phyloP scores from a whole-genome alignment of 2,888 invertebrate species.

The Odontocerum albicorne region DNA sequence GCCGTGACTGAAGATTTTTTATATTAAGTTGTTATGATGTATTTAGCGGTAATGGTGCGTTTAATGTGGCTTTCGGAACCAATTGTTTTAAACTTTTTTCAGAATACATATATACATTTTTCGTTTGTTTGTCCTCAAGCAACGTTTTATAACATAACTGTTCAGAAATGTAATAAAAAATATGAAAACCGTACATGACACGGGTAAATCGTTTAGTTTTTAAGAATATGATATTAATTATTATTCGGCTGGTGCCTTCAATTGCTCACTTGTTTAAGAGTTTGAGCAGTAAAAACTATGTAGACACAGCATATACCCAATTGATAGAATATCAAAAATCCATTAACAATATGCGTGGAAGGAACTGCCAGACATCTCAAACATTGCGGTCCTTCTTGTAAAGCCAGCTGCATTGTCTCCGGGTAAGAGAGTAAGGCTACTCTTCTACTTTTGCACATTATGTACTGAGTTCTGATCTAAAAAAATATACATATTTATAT shows the following conservation, averaged over 20 bases:
- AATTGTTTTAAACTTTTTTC: no score
- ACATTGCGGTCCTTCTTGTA: constrained; percentile 70
- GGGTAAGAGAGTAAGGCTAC: constrained; percentile 83
- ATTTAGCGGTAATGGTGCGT: no score
- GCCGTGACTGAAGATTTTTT: no score
- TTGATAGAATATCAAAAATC: constrained; percentile 81
- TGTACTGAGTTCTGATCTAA: constrained; percentile 57
- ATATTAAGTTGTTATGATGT: no score
- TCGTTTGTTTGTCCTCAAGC: not conserved
- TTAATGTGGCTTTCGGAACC: no score
- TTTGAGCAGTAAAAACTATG: constrained; percentile 88
- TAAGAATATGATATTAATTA: no score
- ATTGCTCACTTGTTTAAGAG: constrained; percentile 71
- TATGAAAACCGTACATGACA: no score
- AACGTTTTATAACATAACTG: not conserved
- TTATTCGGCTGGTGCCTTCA: no score
- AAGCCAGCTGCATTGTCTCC: constrained; percentile 76
- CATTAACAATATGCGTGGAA: constrained; percentile 64
- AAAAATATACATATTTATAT: no score
- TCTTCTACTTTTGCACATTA: constrained; percentile 60
- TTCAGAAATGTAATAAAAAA: constrained; percentile 66
- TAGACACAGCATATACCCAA: constrained; percentile 96
- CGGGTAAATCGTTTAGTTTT: no score
- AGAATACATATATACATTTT: constrained; percentile 4
- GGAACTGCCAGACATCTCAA: constrained; percentile 63